Percentiles rank a stretch among this genome's conserved stretches.
These are phyloP conservation scores for Tortricodes alternella DNA, from an alignment of 2,888 invertebrate species.

Conservation along the genomic window DNA sequence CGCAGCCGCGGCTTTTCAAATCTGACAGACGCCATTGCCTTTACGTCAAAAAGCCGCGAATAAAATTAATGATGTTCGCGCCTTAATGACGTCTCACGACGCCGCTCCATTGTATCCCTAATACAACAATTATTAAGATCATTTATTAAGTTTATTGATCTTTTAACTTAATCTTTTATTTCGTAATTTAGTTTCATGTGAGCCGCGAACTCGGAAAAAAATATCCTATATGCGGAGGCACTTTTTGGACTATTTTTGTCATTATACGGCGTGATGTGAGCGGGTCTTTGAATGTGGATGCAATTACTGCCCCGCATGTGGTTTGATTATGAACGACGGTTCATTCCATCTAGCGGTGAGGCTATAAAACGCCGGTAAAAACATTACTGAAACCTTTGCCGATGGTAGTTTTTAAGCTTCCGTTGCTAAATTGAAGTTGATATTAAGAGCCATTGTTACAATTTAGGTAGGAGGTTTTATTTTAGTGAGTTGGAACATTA, in stretches of 20 bases:
- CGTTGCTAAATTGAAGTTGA: conserved; percentile 77
- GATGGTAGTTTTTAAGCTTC: conserved; percentile 74
- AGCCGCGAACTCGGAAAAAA: conserved; percentile 80
- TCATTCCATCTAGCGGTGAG: conserved; percentile 74
- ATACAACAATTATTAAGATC: conserved; percentile 83
- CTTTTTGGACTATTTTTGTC: conserved; percentile 83
- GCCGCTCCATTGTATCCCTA: conserved; percentile 82
- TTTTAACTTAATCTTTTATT: conserved; percentile 83
- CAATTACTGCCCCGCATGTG: conserved; percentile 82
- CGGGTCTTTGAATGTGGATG: conserved; percentile 80
- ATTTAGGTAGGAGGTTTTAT: conserved; percentile 47
- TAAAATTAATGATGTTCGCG: conserved; percentile 83
- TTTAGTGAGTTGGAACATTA: conserved; percentile 48
- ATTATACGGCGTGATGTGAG: conserved; percentile 82
- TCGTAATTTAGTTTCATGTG: conserved; percentile 80
- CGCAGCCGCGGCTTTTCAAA: conserved; percentile 75
- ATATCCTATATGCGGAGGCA: conserved; percentile 79
- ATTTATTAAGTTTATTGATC: conserved; percentile 84
- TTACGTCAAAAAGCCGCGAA: conserved; percentile 81
- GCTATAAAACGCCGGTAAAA: conserved; percentile 71
- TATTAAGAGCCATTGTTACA: conserved; percentile 69
- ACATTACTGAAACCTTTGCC: conserved; percentile 71
- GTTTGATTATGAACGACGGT: conserved; percentile 78
- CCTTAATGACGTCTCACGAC: conserved; percentile 82
- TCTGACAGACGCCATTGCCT: conserved; percentile 82